phyloP scores from a whole-genome alignment of 2,113 vertebrate genomes.

The Glaucomys volans region DNA sequence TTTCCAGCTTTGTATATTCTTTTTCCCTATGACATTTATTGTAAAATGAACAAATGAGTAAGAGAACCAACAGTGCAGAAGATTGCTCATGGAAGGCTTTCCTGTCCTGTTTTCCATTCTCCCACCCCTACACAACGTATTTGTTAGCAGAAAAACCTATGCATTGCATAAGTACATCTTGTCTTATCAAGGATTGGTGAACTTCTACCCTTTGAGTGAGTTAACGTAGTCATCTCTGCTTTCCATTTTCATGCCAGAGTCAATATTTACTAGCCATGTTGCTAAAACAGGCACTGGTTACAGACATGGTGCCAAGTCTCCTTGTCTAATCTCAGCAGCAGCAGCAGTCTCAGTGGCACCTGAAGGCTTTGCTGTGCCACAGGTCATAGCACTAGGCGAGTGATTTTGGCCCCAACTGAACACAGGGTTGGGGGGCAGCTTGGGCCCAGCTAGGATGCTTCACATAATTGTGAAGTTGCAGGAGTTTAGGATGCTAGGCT shows the following conservation, averaged over 20 bases:
- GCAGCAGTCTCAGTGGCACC: constrained; percentile 8
- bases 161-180: not conserved
- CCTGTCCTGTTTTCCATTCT: not conserved
- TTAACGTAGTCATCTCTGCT: constrained; percentile 75
- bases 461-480: not conserved
- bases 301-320: constrained; percentile 3
- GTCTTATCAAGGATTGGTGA: constrained; percentile 56
- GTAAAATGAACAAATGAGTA: not conserved
- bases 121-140: constrained; percentile 22
- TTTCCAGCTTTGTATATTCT: not conserved
- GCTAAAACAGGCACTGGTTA: constrained; percentile 57
- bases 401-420: not conserved
- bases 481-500: not conserved
- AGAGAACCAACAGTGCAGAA: not conserved
- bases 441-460: not conserved
- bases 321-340: constrained; percentile 57
- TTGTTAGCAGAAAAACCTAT: constrained; percentile 22
- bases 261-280: constrained; percentile 83
- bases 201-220: constrained; percentile 63
- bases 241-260: constrained; percentile 75
- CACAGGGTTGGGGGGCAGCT: not conserved
- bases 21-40: not conserved
- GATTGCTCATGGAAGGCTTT: not conserved
- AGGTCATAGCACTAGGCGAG: not conserved
- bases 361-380: not conserved